Percentiles rank a stretch among this genome's conserved stretches.
phyloP scores from a whole-genome alignment of 2,797 vertebrate species.

The Prunella strophiata region DNA sequence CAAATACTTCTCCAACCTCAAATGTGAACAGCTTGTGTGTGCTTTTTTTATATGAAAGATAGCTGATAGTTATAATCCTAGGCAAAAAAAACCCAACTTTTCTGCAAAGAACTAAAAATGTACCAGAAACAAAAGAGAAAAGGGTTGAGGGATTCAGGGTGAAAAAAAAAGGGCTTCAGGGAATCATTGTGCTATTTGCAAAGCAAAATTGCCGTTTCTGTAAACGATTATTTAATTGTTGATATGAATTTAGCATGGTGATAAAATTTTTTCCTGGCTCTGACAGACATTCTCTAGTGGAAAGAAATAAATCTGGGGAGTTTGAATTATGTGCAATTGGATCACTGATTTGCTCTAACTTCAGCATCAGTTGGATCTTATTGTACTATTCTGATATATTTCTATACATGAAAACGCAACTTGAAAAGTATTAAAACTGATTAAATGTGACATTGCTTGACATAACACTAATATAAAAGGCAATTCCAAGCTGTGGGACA shows the following conservation, averaged over 20 bases:
- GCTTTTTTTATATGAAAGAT: constrained; percentile 2
- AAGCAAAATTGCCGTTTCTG: constrained; percentile 25
- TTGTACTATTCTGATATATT: constrained; percentile 7
- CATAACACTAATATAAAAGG: not conserved
- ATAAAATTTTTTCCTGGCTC: constrained; percentile 68
- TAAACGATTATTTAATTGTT: constrained; percentile 69
- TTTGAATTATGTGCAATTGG: constrained; percentile 54
- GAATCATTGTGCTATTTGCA: constrained; percentile 58
- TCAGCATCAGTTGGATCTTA: not conserved
- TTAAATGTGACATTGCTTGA: constrained; percentile 19
- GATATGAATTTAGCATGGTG: constrained; percentile 64
- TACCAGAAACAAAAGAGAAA: not conserved
- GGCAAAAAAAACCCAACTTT: not conserved
- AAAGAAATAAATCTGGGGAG: constrained; percentile 58
- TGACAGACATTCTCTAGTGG: constrained; percentile 33
- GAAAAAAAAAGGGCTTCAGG: constrained; percentile 12
- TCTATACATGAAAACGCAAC: not conserved
- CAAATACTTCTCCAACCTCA: constrained; percentile 16
- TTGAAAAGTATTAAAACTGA: constrained; percentile 41
- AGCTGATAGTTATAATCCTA: not conserved
- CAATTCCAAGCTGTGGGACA: not conserved
- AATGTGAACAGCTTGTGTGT: not conserved
- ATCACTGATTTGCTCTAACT: constrained; percentile 42
- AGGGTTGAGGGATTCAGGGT: not conserved
- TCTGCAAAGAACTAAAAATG: not conserved